These are phyloP conservation scores for Icerya purchasi DNA, from an alignment of 2,888 invertebrate species.

Conservation along the genomic window DNA sequence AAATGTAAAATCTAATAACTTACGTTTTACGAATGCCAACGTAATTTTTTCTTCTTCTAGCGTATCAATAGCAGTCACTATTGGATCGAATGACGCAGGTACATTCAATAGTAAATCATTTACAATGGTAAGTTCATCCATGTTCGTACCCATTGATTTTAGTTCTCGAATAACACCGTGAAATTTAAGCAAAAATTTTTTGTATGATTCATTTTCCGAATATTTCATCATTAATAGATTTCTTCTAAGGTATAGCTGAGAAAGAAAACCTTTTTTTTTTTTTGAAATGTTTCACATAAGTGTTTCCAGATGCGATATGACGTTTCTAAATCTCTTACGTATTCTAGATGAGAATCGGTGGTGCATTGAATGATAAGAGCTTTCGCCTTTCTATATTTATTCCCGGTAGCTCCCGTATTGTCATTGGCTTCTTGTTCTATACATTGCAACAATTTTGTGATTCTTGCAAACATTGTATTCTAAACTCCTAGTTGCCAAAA, in stretches of 20 bases:
- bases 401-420: too few relatives aligned
- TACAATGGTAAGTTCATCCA: background rate
- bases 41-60: background rate
- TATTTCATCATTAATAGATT: too few relatives aligned
- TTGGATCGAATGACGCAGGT: background rate
- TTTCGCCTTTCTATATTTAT: too few relatives aligned
- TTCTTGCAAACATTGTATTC: too few relatives aligned
- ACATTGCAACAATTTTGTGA: too few relatives aligned
- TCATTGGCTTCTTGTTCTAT: too few relatives aligned
- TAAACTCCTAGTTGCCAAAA: too few relatives aligned
- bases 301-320: background rate
- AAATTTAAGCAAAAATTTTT: background rate
- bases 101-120: background rate
- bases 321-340: background rate
- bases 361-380: background rate
- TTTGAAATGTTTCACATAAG: background rate
- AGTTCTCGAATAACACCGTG: background rate
- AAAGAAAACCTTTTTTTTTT: background rate
- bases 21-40: background rate
- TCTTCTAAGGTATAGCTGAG: too few relatives aligned
- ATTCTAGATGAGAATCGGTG: slow-evolving; percentile 1
- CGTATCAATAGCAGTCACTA: background rate
- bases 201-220: background rate
- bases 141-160: too few relatives aligned
- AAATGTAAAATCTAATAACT: too few relatives aligned